A percentile compares a stretch with the other conserved stretches of the same genome.
Conservation (phyloP, 2,888 invertebrate species). For the Aphrophora alni region DNA sequence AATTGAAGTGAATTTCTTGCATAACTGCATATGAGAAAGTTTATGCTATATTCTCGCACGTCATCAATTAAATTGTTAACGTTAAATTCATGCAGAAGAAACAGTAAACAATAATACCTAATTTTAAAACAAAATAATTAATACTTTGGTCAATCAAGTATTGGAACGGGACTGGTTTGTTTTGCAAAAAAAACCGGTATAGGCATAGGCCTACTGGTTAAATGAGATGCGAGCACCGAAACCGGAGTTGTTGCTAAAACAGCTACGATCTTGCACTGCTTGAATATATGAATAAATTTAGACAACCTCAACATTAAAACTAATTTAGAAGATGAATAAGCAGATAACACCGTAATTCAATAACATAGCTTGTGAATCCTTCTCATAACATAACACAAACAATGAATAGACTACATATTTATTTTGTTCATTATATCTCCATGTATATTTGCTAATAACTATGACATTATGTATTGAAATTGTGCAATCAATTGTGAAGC, state of each 20-base stretch:
- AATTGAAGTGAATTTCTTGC: no score
- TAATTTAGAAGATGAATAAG: neutral
- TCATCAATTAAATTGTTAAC: no score
- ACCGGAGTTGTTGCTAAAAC: neutral
- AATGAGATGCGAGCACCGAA: neutral
- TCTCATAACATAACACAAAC: neutral
- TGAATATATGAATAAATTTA: neutral
- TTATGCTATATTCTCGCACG: no score
- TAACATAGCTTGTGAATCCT: neutral
- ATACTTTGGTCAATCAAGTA: no score
- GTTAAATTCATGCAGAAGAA: no score
- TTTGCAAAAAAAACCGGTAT: neutral
- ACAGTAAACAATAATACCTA: neutral
- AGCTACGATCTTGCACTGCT: neutral
- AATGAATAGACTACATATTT: no score
- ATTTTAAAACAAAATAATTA: neutral
- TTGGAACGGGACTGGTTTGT: neutral
- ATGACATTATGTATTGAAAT: no score
- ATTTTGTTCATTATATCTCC: no score
- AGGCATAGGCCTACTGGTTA: neutral
- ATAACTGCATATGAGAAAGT: no score
- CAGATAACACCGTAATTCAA: neutral
- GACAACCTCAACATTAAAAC: neutral
- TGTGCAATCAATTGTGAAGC: no score
- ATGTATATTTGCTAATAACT: no score